Percentiles rank a stretch among this genome's conserved stretches.
Conservation (phyloP, 2,888 invertebrate species). For the Steinernema carpocapsae region DNA sequence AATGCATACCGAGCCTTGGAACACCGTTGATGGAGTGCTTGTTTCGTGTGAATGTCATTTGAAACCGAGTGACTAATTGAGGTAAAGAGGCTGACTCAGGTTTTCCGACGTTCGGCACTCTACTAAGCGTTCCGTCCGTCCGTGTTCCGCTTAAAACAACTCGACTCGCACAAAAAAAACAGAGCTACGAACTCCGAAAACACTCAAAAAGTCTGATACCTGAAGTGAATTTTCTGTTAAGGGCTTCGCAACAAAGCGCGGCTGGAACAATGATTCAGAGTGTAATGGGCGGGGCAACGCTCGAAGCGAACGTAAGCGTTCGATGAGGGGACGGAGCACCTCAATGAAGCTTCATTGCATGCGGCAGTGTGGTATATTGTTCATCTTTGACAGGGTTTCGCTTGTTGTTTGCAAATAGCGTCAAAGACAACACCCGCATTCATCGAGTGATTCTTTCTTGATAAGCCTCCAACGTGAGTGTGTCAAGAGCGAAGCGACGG, state of each 20-base stretch:
- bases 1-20: too few relatives aligned
- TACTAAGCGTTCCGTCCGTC: too few relatives aligned
- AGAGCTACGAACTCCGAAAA: too few relatives aligned
- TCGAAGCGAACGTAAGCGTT: conserved; percentile 32
- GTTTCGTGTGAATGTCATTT: too few relatives aligned
- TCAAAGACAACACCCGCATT: conserved; percentile 34
- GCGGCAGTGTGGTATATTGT: conserved; percentile 35
- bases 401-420: conserved; percentile 35
- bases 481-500: conserved; percentile 28
- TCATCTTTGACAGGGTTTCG: conserved; percentile 35
- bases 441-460: conserved; percentile 32
- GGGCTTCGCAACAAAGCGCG: conserved; percentile 24
- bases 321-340: conserved; percentile 34
- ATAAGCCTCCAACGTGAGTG: conserved; percentile 29
- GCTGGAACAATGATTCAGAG: conserved; percentile 31
- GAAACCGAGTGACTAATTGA: too few relatives aligned
- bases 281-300: conserved; percentile 34
- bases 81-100: too few relatives aligned
- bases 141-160: too few relatives aligned
- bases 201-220: not conserved
- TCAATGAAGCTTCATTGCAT: conserved; percentile 33
- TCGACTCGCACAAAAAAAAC: too few relatives aligned
- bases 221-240: not conserved
- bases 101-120: too few relatives aligned
- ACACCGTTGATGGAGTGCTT: too few relatives aligned